These are phyloP conservation scores for Halictus quadricinctus DNA, from an alignment of 2,888 invertebrate genomes.

Conservation along the genomic window DNA sequence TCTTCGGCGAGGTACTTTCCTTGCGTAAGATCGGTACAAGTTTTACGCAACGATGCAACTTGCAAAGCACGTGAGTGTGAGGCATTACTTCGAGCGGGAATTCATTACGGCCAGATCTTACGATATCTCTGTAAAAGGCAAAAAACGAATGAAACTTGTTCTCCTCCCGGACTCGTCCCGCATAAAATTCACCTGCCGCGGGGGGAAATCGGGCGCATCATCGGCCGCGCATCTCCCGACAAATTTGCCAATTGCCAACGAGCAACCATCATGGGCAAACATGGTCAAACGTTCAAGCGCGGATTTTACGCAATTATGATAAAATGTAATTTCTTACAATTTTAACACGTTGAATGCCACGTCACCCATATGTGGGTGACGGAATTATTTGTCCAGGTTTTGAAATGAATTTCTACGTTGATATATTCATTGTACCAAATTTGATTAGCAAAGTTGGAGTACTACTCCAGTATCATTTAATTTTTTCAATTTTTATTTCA, in stretches of 20 bases:
- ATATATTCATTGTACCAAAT: too few relatives aligned
- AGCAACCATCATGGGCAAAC: not conserved
- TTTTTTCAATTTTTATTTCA: too few relatives aligned
- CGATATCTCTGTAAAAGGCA: constrained; percentile 40
- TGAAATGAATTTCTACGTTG: too few relatives aligned
- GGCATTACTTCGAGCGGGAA: constrained; percentile 35
- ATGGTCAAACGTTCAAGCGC: not conserved
- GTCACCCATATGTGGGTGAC: too few relatives aligned
- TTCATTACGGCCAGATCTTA: constrained; percentile 38
- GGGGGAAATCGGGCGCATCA: constrained; percentile 4
- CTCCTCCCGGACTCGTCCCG: constrained; percentile 1
- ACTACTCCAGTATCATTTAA: too few relatives aligned
- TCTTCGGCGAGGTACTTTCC: constrained; percentile 51
- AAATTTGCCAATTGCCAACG: not conserved
- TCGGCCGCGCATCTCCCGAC: not conserved
- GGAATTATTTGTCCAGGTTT: too few relatives aligned
- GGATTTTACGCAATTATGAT: too few relatives aligned
- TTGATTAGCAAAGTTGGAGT: too few relatives aligned
- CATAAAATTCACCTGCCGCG: constrained; percentile 12
- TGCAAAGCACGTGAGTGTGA: constrained; percentile 43
- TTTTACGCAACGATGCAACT: constrained; percentile 45
- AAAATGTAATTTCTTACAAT: too few relatives aligned
- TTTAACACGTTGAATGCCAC: too few relatives aligned
- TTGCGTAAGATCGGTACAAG: constrained; percentile 50
- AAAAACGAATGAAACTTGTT: constrained; percentile 17